Conservation (phyloP, 2,888 invertebrate species). For the Caenorhabditis sp. region DNA sequence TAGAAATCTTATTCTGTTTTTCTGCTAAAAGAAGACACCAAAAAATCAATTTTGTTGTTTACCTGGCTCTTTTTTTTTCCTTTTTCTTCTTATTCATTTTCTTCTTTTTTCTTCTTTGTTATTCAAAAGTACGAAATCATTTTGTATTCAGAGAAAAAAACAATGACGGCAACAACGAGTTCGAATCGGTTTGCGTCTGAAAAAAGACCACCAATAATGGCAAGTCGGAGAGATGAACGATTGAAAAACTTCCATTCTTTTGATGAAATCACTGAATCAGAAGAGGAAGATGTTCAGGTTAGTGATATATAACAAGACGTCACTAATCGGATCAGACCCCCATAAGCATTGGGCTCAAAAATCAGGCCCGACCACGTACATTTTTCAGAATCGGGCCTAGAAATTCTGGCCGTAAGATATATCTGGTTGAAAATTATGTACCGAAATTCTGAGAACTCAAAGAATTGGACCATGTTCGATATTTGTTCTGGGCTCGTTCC, state of each 20-base stretch:
- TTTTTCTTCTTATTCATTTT: not conserved
- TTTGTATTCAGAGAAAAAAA: not conserved
- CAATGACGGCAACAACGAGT: constrained; percentile 21
- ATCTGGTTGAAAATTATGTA: too few species aligned
- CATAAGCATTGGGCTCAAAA: too few species aligned
- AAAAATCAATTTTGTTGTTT: not conserved
- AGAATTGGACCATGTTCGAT: too few species aligned
- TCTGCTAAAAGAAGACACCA: too few species aligned
- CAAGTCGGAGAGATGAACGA: constrained; percentile 41
- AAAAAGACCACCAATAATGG: constrained; percentile 25
- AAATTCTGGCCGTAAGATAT: too few species aligned
- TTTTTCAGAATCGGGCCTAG: too few species aligned
- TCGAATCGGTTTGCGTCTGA: constrained; percentile 31
- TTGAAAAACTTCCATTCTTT: constrained; percentile 45
- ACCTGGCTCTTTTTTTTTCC: not conserved
- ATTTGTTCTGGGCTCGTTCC: too few species aligned
- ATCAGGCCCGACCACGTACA: too few species aligned
- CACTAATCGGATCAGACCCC: too few species aligned
- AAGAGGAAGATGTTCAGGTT: constrained; percentile 49
- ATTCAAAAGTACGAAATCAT: not conserved
- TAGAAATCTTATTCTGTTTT: not conserved
- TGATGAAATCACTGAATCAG: constrained; percentile 50
- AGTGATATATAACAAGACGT: not conserved
- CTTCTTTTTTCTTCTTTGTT: not conserved
- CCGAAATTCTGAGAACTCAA: too few species aligned